Base-by-base conservation (phyloP, 37 sponge, comb jelly and placozoan genomes). In the Hormiphora californensis region DNA sequence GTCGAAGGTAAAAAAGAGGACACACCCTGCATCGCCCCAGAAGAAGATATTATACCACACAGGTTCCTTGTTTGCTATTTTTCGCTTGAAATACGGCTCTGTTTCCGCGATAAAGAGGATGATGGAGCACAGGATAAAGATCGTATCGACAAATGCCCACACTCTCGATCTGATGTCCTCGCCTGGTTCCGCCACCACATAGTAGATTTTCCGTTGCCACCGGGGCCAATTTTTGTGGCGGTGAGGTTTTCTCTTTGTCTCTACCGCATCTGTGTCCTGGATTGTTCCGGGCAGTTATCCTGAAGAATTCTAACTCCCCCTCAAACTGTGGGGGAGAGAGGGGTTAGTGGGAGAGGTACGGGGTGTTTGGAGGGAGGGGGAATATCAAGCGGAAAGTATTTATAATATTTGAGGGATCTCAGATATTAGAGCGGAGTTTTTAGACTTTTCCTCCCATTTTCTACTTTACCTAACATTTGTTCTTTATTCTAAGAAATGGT, bases 11-110 rank as follows among this genome's bases (percentile, higher is more conserved):
- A 73, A 73, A 36, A 73, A 73, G 21, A 73, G 17, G 81, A 73
- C 81, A 73, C 81, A 73, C 28, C 44, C 81, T 1, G 81, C 81
- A 73, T 73, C 81, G 1, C 81, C 81, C 81, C 81, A 73, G 81
- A 73, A 73, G 81, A 73, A 73, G 17, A 73, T 36, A 46, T 73
- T n/a, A 41, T 73, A 33, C 81, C 81, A 73, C 17, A 36, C 38
- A 43, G 81, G 43, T 43, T 39, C 38, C 23, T 73, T 73, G 23
- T 15, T 2, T 43, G 35, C 35, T 22, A 73, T 73, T 46, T 46
- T 39, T n/a, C 43, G 46, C 38, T 73, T 73, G 46, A 73, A 73
- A 41, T 73, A 73, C 17, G 81, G 81, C 25, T 73, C 81, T 1
- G 81, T 73, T 41, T 73, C 81, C 35, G 81, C 81, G 3, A 73